These are phyloP conservation scores for Acrossocheilus fasciatus DNA, from an alignment of 2,797 vertebrate genomes.

Conservation along the genomic window DNA sequence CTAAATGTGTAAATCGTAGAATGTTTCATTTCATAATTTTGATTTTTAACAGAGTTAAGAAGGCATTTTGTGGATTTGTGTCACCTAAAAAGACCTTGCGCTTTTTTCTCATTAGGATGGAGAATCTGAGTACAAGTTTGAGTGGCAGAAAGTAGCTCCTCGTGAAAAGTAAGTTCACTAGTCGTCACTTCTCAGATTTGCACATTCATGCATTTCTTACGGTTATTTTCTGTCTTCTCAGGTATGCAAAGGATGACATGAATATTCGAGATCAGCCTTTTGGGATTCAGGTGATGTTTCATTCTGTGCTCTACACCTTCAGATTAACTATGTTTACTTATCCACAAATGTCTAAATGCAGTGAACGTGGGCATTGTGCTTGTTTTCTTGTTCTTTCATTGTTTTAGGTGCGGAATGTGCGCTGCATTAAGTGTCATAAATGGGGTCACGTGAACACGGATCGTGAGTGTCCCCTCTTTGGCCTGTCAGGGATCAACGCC, in stretches of 20 bases:
- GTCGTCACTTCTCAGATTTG: not conserved
- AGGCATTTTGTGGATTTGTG: not conserved
- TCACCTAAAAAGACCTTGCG: too few relatives aligned
- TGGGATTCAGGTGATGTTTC: slow-evolving; percentile 89
- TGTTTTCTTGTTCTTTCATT: slow-evolving; percentile 37
- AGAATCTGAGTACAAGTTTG: slow-evolving; percentile 96
- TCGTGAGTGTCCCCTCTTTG: slow-evolving; percentile 95
- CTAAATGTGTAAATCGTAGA: not conserved
- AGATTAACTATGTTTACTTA: not conserved
- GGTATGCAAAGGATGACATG: slow-evolving; percentile 99
- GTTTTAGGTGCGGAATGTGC: slow-evolving; percentile 92
- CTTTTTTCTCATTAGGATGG: slow-evolving; percentile 81
- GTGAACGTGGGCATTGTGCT: not conserved
- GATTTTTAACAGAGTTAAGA: too few relatives aligned
- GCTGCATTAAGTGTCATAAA: slow-evolving; percentile 99
- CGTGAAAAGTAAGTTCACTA: slow-evolving; percentile 90
- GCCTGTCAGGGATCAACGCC: slow-evolving; percentile 97
- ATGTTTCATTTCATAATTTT: not conserved
- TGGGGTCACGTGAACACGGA: slow-evolving; percentile 99
- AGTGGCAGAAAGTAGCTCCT: slow-evolving; percentile 97
- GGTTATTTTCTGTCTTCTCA: slow-evolving; percentile 63
- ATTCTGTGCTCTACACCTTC: not conserved
- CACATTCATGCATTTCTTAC: not conserved
- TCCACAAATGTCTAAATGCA: not conserved
- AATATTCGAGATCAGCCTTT: slow-evolving; percentile 98